Evolutionary conservation across 2,888 invertebrate species (phyloP).

Genomic region (Phyllotreta cruciferae): DNA sequence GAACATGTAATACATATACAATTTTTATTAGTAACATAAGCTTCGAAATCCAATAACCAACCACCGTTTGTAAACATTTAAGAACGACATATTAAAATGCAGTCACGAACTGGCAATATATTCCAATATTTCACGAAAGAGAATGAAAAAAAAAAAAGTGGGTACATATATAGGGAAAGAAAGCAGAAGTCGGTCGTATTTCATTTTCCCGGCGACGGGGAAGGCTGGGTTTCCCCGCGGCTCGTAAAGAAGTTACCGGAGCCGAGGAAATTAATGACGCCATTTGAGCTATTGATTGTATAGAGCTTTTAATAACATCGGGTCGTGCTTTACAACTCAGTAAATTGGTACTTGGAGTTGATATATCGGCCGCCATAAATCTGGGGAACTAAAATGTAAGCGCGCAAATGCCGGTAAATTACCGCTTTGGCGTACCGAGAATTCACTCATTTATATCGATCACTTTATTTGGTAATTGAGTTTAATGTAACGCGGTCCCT

Average conservation of each 20-base stretch:
- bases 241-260: constrained; percentile 48
- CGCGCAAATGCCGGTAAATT: constrained; percentile 52
- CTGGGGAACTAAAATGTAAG: constrained; percentile 50
- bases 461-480: constrained; percentile 50
- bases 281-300: constrained; percentile 53
- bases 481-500: constrained; percentile 39
- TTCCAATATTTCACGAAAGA: too few species aligned
- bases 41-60: too few species aligned
- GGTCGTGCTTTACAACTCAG: constrained; percentile 53
- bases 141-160: too few species aligned
- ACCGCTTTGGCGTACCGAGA: constrained; percentile 49
- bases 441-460: constrained; percentile 50
- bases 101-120: too few species aligned
- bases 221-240: constrained; percentile 46
- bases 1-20: too few species aligned
- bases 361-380: constrained; percentile 52
- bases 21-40: too few species aligned
- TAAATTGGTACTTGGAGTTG: constrained; percentile 53
- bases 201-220: constrained; percentile 45
- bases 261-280: constrained; percentile 52
- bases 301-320: constrained; percentile 53
- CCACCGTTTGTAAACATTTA: too few species aligned
- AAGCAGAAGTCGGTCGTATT: constrained; percentile 46
- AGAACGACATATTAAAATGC: too few species aligned
- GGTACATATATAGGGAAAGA: constrained; percentile 33